Evolutionary conservation across 2,797 vertebrate genomes (phyloP).

Genomic region (Pagetopsis macropterus): DNA sequence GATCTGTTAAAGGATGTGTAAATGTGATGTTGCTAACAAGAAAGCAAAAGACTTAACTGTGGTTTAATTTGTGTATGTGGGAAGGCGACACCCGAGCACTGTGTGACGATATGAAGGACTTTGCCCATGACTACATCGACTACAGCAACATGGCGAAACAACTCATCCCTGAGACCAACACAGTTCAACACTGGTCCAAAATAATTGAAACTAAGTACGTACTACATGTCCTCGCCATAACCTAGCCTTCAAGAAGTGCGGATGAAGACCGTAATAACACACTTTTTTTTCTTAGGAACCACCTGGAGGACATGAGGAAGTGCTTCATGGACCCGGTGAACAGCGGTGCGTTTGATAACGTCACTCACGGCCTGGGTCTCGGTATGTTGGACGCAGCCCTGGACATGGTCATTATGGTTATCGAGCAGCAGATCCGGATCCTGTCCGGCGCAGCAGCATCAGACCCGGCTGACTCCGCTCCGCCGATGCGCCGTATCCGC

Average conservation of each 20-base stretch:
- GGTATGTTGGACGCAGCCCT: constrained; percentile 83
- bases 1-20: neutral
- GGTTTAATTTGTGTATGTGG: constrained; percentile 5
- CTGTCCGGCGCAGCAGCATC: constrained; percentile 81
- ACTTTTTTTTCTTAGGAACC: constrained; percentile 72
- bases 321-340: constrained; percentile 81
- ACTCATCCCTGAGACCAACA: constrained; percentile 84
- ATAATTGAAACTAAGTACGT: constrained; percentile 86
- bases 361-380: constrained; percentile 84
- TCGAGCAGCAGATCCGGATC: constrained; percentile 85
- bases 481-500: constrained; percentile 70
- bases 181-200: constrained; percentile 88
- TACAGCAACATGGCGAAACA: constrained; percentile 85
- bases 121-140: constrained; percentile 84
- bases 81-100: constrained; percentile 83
- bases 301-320: constrained; percentile 85
- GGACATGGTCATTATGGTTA: constrained; percentile 81
- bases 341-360: constrained; percentile 80
- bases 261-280: neutral
- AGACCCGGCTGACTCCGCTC: constrained; percentile 68
- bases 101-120: constrained; percentile 86
- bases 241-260: neutral
- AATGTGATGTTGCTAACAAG: neutral
- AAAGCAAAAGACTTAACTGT: neutral
- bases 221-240: constrained; percentile 3